phyloP scores from a whole-genome alignment of 2,113 vertebrate species.

The Hylia prasina region DNA sequence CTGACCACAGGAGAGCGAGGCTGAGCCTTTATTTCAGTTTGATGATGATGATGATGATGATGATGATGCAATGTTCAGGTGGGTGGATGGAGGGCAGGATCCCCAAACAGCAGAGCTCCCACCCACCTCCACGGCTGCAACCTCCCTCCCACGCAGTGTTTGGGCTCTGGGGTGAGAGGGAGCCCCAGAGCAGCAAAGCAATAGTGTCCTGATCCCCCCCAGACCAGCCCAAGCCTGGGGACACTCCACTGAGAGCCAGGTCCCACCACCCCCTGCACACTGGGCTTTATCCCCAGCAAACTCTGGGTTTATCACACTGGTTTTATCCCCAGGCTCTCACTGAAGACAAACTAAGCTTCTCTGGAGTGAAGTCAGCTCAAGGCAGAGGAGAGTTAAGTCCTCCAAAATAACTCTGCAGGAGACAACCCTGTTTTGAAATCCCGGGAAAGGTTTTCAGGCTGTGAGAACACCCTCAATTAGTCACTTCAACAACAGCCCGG shows the following conservation, averaged over 20 bases:
- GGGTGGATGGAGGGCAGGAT: background rate
- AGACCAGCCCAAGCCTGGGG: background rate
- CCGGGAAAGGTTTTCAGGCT: background rate
- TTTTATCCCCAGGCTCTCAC: background rate
- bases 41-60: too few species aligned
- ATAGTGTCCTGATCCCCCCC: background rate
- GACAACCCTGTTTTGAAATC: background rate
- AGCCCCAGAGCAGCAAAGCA: background rate
- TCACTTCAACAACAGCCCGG: background rate
- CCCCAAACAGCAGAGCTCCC: background rate
- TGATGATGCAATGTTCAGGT: background rate
- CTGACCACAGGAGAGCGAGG: background rate
- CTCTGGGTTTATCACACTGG: background rate
- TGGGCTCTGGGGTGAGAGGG: background rate
- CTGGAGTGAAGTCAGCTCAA: background rate
- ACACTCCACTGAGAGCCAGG: background rate
- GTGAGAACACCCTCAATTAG: background rate
- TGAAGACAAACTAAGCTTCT: background rate
- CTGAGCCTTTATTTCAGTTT: background rate
- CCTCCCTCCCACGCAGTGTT: background rate
- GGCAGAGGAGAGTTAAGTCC: background rate
- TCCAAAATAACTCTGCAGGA: background rate
- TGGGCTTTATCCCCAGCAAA: background rate
- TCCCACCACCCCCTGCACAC: background rate
- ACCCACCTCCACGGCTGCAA: background rate